These are phyloP conservation scores for Napeogenes inachia DNA, from an alignment of 2,888 invertebrate species.

Conservation along the genomic window DNA sequence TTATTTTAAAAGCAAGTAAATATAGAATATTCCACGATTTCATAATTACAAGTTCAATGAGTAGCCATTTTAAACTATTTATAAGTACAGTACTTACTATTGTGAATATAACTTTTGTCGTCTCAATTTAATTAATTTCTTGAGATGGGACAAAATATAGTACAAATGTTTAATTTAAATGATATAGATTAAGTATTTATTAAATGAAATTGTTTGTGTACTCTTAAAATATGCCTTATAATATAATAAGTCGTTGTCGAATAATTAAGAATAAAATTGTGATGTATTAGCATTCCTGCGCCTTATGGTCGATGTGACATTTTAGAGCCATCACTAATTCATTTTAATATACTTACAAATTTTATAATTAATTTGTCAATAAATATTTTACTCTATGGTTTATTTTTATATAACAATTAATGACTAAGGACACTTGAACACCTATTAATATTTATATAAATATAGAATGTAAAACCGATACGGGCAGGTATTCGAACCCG, in stretches of 20 bases:
- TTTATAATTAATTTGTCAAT: constrained; percentile 2
- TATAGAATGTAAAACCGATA: no score
- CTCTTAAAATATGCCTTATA: constrained; percentile 5
- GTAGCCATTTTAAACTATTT: no score
- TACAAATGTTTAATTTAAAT: constrained; percentile 1
- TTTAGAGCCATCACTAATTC: constrained; percentile 19
- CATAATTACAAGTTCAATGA: background rate
- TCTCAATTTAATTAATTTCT: background rate
- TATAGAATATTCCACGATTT: background rate
- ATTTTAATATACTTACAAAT: background rate
- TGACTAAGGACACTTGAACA: no score
- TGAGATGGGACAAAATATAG: background rate
- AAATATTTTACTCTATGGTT: background rate
- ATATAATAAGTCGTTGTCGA: background rate
- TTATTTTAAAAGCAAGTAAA: background rate
- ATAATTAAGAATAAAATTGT: constrained; percentile 31
- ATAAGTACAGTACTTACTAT: background rate
- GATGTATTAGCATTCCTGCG: constrained; percentile 52
- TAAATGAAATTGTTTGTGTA: constrained; percentile 1
- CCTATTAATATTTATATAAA: no score
- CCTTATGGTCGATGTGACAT: constrained; percentile 42
- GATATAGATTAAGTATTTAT: constrained; percentile 4
- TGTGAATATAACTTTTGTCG: background rate
- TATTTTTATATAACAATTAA: background rate
- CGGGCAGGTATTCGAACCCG: no score